Evolutionary conservation across 2,888 invertebrate genomes (phyloP).

Genomic region (Hylaea fasciaria): DNA sequence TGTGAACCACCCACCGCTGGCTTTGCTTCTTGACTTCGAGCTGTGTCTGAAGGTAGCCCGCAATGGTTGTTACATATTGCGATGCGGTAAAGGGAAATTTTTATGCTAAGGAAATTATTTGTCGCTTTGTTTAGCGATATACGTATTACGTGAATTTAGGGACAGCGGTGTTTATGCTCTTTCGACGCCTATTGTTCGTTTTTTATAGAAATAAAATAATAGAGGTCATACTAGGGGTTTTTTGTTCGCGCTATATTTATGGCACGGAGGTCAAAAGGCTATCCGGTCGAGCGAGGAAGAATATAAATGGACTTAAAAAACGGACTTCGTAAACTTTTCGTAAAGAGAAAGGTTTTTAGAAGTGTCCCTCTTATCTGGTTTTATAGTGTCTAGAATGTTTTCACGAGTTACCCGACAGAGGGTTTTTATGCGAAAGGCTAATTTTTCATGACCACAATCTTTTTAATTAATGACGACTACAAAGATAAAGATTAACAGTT

Average conservation of each 20-base stretch:
- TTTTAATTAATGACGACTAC: neutral
- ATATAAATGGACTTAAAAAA: constrained; percentile 33
- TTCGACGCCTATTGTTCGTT: constrained; percentile 51
- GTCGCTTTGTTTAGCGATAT: constrained; percentile 60
- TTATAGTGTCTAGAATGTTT: constrained; percentile 21
- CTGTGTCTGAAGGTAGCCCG: constrained; percentile 18
- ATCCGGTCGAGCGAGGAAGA: constrained; percentile 25
- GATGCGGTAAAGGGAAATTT: constrained; percentile 30
- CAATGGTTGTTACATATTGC: constrained; percentile 40
- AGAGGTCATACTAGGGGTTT: constrained; percentile 38
- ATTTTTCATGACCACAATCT: neutral
- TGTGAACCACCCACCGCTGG: constrained; percentile 46
- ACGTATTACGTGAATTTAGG: constrained; percentile 53
- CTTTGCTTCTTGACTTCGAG: constrained; percentile 4
- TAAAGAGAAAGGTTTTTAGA: constrained; percentile 26
- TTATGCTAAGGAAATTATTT: constrained; percentile 55
- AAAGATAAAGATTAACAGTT: too few species aligned
- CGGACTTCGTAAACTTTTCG: constrained; percentile 28
- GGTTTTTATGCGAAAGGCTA: constrained; percentile 1
- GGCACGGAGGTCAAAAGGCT: constrained; percentile 35
- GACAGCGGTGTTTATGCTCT: constrained; percentile 53
- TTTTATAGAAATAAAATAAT: constrained; percentile 40
- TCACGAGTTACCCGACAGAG: constrained; percentile 6
- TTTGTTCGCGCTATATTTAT: constrained; percentile 39
- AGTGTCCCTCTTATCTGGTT: constrained; percentile 23